A percentile compares a stretch with the other conserved stretches of the same genome.
These are phyloP conservation scores for Epirrita christyi DNA, from an alignment of 2,888 invertebrate species.

Conservation along the genomic window DNA sequence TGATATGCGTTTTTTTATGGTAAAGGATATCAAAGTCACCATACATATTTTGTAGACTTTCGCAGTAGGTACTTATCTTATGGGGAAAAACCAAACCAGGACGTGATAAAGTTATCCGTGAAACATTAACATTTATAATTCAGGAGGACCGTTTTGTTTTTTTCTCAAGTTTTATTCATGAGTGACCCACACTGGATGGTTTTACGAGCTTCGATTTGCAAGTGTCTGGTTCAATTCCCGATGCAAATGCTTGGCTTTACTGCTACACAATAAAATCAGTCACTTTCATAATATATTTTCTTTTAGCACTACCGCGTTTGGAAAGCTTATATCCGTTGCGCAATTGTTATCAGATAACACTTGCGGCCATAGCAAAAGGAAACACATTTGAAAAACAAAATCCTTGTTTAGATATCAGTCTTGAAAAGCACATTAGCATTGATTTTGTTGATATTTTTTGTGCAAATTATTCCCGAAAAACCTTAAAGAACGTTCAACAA, in stretches of 20 bases:
- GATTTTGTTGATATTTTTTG: background rate
- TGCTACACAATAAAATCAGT: constrained; percentile 67
- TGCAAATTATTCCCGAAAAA: background rate
- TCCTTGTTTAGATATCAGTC: background rate
- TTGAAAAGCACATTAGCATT: background rate
- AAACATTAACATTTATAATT: too few relatives aligned
- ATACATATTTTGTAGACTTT: too few relatives aligned
- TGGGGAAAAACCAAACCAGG: too few relatives aligned
- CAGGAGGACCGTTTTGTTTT: constrained; percentile 26
- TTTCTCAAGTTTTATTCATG: constrained; percentile 66
- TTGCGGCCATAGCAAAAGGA: background rate
- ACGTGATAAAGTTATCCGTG: background rate
- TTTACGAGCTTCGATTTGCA: constrained; percentile 77
- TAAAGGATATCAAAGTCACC: too few relatives aligned
- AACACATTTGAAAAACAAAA: background rate
- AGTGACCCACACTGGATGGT: constrained; percentile 65
- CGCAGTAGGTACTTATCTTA: too few relatives aligned
- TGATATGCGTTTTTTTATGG: too few relatives aligned
- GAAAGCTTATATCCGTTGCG: constrained; percentile 56
- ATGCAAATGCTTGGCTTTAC: constrained; percentile 73
- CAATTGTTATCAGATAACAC: constrained; percentile 61
- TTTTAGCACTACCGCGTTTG: constrained; percentile 51
- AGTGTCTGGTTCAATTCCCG: constrained; percentile 70
- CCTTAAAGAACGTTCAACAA: background rate
- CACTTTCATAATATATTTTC: constrained; percentile 69